Evolutionary conservation across 2,888 invertebrate genomes (phyloP).

Genomic region (Cecidostiba fungosa): DNA sequence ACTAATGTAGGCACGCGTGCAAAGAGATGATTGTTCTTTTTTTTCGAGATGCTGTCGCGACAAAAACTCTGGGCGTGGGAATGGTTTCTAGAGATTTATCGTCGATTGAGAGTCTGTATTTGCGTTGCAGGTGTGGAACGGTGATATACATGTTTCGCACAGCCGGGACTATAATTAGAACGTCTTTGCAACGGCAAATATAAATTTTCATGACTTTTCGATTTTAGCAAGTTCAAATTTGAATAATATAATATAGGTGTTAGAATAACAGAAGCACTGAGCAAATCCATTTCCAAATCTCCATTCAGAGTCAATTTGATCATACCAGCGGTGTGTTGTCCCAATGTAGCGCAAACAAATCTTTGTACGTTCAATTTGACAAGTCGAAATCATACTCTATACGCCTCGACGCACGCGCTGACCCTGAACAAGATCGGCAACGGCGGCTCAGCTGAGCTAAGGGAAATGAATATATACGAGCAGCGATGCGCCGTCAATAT

Average conservation of each 20-base stretch:
- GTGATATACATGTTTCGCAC: not conserved
- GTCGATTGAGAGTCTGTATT: not conserved
- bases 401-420: not conserved
- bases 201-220: not conserved
- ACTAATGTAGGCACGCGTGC: not conserved
- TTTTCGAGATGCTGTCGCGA: not conserved
- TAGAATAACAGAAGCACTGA: not conserved
- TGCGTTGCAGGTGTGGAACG: not conserved
- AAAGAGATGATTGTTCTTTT: not conserved
- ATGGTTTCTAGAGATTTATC: not conserved
- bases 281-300: not conserved
- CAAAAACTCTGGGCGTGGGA: constrained; percentile 9
- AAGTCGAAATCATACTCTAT: not conserved
- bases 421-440: not conserved
- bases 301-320: not conserved
- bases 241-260: not conserved
- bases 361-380: constrained; percentile 17
- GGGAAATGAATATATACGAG: not conserved
- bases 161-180: not conserved
- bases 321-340: not conserved
- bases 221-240: not conserved
- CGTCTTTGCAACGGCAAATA: not conserved
- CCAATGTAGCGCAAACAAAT: constrained; percentile 6
- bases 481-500: constrained; percentile 31
- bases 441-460: not conserved